Evolutionary conservation across 2,113 vertebrate genomes (phyloP).

Genomic region (Calypte anna): DNA sequence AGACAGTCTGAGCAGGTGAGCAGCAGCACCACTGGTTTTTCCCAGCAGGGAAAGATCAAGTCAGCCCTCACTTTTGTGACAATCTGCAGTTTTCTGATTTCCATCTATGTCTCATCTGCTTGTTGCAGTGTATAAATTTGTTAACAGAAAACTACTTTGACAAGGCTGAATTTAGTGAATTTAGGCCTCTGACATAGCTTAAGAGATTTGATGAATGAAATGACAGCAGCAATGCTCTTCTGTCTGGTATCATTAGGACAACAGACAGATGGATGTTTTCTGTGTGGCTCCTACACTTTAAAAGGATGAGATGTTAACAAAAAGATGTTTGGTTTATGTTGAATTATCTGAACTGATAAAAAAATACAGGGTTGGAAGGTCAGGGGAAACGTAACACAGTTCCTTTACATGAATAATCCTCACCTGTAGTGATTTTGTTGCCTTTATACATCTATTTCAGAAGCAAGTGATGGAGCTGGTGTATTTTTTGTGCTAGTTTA

Average conservation of each 20-base stretch:
- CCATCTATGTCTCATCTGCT: background rate
- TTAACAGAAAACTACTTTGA: background rate
- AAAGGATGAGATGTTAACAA: background rate
- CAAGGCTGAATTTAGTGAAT: background rate
- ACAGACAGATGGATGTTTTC: background rate
- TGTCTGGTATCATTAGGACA: background rate
- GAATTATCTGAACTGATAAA: background rate
- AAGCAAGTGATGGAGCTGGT: background rate
- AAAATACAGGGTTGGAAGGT: background rate
- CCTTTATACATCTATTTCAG: background rate
- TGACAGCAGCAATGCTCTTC: background rate
- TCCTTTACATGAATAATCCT: background rate
- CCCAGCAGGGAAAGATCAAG: background rate
- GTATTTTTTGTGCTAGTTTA: background rate
- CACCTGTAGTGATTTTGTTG: background rate
- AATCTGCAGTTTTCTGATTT: background rate
- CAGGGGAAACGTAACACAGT: background rate
- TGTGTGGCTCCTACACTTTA: background rate
- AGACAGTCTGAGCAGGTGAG: constrained; percentile 76
- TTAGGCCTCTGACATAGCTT: background rate
- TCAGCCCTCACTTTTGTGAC: background rate
- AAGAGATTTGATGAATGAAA: background rate
- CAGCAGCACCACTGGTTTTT: background rate
- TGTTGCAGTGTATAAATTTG: background rate
- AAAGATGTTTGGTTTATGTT: background rate